Evolutionary conservation across 2,113 vertebrate species (phyloP), one percentile per base, ranked within the genome.

Genomic region (Macquaria australasica): DNA sequence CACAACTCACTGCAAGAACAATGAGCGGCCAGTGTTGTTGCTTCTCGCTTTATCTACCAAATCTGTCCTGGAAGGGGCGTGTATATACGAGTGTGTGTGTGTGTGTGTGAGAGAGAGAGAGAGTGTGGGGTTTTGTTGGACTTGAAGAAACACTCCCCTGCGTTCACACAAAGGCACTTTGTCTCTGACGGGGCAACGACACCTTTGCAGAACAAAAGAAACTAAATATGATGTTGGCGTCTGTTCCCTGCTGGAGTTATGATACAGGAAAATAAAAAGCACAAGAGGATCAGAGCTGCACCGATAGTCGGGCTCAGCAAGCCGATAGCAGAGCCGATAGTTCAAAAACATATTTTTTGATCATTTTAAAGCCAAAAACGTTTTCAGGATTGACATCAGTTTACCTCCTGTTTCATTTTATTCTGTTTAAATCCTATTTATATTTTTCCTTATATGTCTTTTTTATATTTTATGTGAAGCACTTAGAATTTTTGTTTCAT

Each of bases 161-260:
- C 34, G 8, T 43, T 75, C 71, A 82, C 73, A 95, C 89, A 92
- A 94, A 92, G 85, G 74, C 82, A 90, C 88, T 90, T 91, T 91
- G 91, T 95, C 82, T 93, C n/a, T 20, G 45, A 11, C 75, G 41
- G 53, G 73, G 84, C 78, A 60, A 75, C 70, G 67, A 87, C 90
- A 92, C 90, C 91, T 88, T 69, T 50, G 18, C 63, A 55, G 80
- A 89, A 94, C 90, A 93, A 93, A 91, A 83, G 86, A 89, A 89
- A 87, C 83, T 25, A 43, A 89, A 94, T 62, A 81, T 31, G 79
- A 78, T 66, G 56, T 55, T 81, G 87, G 85, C 75, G 23, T 78
- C 31, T 5, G 77, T 63, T 74, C 79, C 56, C 66, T 53, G 73
- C 48, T 73, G 37, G 53, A 79, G 87, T 66, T 88, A 81, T 82